Base-by-base conservation (phyloP, 2,888 invertebrate genomes). In the Blera fallax region DNA sequence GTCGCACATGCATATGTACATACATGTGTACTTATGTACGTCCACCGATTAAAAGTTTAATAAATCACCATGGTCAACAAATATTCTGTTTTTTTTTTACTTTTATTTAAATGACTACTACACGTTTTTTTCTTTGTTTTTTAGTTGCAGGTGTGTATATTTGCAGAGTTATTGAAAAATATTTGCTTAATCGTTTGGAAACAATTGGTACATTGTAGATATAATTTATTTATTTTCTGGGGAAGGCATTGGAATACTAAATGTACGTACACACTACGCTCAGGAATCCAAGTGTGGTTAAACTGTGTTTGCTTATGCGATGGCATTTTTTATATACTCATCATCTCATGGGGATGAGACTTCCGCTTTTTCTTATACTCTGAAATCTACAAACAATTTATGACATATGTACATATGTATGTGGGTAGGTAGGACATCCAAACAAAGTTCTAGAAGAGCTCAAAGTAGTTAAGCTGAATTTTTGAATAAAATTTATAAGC, bases 1-100 rank as follows among this genome's bases (percentile, higher is more conserved):
- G 74, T 72, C 62, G 50, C 84, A 79, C 56, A 80, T 74, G 70
- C 40, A 43, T 27, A 50, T 18, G 40, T 60, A 48, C 18, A 43
- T 54, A n/a, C n/a, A n/a, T n/a, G n/a, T n/a, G n/a, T n/a, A n/a
- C n/a, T n/a, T n/a, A n/a, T n/a, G n/a, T n/a, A 56, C 54, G 78
- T 34, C 45, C 56, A 48, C 37, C 81, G 81, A 85, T 81, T 81
- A 77, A 85, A 81, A 81, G 65, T 76, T 85, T 85, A 85, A 85
- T 85, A 85, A 85, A 85, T 85, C 85, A 85, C 58, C 37, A 72
- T 77, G 32, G 72, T 67, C 65, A 80, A 70, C 81, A 85, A 76
- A 85, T 65, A 77, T 56, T 65, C 45, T 54, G 6, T 16, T 43
- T 50, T 32, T 43, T 27, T 52, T 69, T 32, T 37, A 14, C 37